A percentile compares a stretch with the other conserved stretches of the same genome.
These are phyloP conservation scores for Tholera decimalis DNA, from an alignment of 2,888 invertebrate species.

Conservation along the genomic window DNA sequence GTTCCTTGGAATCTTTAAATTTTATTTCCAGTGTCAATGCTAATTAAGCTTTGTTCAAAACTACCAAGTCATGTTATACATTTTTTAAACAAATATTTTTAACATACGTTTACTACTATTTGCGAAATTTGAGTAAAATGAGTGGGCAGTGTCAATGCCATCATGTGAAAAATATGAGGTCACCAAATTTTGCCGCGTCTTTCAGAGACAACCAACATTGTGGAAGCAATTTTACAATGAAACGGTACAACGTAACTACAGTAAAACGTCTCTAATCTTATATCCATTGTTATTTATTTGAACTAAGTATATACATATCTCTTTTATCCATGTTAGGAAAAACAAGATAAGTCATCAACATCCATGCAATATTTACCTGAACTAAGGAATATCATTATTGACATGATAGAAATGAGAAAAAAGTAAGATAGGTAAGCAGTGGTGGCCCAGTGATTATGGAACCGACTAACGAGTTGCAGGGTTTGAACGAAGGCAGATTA, in stretches of 20 bases:
- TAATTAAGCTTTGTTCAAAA: slow-evolving; percentile 36
- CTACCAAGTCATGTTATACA: slow-evolving; percentile 6
- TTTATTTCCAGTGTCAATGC: slow-evolving; percentile 24
- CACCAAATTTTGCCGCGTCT: slow-evolving; percentile 31
- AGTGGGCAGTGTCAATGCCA: slow-evolving; percentile 48
- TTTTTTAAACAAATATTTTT: slow-evolving; percentile 4
- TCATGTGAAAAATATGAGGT: slow-evolving; percentile 44
- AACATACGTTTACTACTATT: slow-evolving; percentile 15
- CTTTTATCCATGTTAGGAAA: background rate
- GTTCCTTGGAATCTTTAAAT: background rate
- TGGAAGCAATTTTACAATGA: slow-evolving; percentile 10
- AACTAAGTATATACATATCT: too few species aligned
- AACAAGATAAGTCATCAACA: background rate
- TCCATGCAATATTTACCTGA: too few species aligned
- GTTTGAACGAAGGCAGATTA: too few species aligned
- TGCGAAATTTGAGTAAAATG: slow-evolving; percentile 3
- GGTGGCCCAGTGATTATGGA: too few species aligned
- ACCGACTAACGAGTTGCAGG: too few species aligned
- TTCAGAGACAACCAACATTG: slow-evolving; percentile 6
- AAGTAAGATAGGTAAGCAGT: too few species aligned
- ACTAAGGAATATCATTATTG: too few species aligned
- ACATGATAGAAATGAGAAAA: too few species aligned
- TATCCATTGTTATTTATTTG: background rate
- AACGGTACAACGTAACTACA: background rate
- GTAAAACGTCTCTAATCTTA: background rate